These are phyloP conservation scores for Anas georgica DNA, from an alignment of 2,797 vertebrate species.

Conservation along the genomic window DNA sequence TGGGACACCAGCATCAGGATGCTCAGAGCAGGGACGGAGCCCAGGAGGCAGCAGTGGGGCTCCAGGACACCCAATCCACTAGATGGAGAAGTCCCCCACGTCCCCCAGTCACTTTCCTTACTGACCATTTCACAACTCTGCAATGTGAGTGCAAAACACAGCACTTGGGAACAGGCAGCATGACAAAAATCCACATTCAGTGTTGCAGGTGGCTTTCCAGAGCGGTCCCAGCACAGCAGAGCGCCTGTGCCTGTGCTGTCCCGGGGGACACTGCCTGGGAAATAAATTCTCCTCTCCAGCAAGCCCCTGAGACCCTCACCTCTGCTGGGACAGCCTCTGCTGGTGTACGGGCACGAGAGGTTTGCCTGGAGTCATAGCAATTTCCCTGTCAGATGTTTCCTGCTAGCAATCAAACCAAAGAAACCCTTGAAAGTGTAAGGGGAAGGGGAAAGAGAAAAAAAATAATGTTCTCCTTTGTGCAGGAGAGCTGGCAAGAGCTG, in stretches of 20 bases:
- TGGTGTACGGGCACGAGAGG: neutral
- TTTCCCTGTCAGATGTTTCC: neutral
- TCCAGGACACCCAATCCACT: neutral
- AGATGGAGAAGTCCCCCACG: neutral
- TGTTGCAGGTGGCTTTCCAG: neutral
- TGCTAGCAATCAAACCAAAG: neutral
- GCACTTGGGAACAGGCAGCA: neutral
- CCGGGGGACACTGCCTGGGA: neutral
- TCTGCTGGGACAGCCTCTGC: neutral
- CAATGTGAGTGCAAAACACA: neutral
- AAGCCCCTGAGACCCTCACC: neutral
- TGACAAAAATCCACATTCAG: neutral
- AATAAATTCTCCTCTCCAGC: neutral
- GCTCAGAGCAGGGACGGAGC: neutral
- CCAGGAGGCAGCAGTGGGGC: neutral
- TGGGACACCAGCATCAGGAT: neutral
- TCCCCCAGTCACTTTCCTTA: neutral
- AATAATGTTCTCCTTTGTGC: neutral
- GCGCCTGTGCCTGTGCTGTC: neutral
- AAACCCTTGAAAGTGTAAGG: neutral
- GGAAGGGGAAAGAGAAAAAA: too few relatives aligned
- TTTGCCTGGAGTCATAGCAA: neutral
- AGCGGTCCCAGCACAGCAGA: neutral
- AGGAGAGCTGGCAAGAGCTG: neutral
- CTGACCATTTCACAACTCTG: neutral